These are phyloP conservation scores for Chrysopa pallens DNA, from an alignment of 1,140 invertebrate genomes.

Conservation along the genomic window DNA sequence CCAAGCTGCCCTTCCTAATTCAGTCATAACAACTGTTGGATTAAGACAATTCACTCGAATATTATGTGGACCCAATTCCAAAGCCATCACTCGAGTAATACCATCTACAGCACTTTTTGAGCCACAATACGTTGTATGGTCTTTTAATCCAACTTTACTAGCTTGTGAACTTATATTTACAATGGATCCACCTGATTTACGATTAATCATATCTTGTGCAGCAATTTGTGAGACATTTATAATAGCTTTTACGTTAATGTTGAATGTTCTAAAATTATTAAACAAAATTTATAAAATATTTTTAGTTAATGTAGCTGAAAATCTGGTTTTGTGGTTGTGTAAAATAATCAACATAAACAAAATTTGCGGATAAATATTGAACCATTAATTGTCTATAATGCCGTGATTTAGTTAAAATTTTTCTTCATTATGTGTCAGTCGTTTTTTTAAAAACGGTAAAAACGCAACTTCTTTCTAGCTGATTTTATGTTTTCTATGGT, in stretches of 20 bases:
- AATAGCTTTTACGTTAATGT: slow-evolving; percentile 69
- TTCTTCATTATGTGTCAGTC: too few species aligned
- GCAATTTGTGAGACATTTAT: slow-evolving; percentile 70
- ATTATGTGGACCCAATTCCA: slow-evolving; percentile 67
- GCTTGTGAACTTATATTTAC: slow-evolving; percentile 86
- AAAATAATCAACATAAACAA: too few species aligned
- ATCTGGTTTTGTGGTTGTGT: too few species aligned
- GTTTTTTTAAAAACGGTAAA: too few species aligned
- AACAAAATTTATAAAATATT: too few species aligned
- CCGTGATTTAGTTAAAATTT: too few species aligned
- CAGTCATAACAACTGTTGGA: slow-evolving; percentile 82
- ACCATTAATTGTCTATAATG: too few species aligned
- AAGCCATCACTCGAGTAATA: slow-evolving; percentile 54
- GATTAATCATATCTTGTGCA: slow-evolving; percentile 48
- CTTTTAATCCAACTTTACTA: slow-evolving; percentile 41
- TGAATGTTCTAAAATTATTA: slow-evolving; percentile 40
- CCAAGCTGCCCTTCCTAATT: slow-evolving; percentile 72
- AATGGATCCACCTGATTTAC: slow-evolving; percentile 56
- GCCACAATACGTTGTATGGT: slow-evolving; percentile 60
- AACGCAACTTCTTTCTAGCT: too few species aligned
- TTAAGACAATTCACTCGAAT: slow-evolving; percentile 82
- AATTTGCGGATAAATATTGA: too few species aligned
- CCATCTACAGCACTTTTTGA: slow-evolving; percentile 50
- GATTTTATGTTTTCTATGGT: too few species aligned
- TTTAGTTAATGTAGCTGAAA: too few species aligned